Conservation (phyloP, 2,888 invertebrate genomes). For the Pterostichus madidus region DNA sequence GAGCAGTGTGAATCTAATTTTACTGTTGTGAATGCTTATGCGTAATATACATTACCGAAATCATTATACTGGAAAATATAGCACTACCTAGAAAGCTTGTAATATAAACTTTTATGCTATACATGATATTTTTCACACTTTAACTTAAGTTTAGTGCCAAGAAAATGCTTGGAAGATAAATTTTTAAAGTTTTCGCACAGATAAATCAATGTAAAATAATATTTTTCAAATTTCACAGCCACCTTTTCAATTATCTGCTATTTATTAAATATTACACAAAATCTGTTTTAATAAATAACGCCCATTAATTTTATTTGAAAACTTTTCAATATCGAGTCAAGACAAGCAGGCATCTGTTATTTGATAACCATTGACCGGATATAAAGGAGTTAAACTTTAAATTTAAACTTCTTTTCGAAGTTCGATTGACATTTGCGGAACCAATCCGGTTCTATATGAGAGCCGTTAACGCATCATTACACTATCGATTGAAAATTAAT, state of each 20-base stretch:
- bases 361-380: not conserved
- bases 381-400: not conserved
- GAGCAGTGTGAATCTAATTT: too few relatives aligned
- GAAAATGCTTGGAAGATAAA: too few relatives aligned
- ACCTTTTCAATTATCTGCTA: too few relatives aligned
- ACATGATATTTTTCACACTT: too few relatives aligned
- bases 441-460: not conserved
- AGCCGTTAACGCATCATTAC: not conserved
- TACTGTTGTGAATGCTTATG: too few relatives aligned
- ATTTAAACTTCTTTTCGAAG: not conserved
- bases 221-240: too few relatives aligned
- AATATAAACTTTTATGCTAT: too few relatives aligned
- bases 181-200: not conserved
- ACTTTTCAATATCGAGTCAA: not conserved
- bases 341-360: not conserved
- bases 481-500: slow-evolving; percentile 8
- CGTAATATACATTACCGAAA: too few relatives aligned
- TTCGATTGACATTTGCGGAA: not conserved
- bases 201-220: not conserved
- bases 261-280: not conserved
- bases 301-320: not conserved
- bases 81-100: too few relatives aligned
- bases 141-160: too few relatives aligned
- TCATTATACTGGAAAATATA: too few relatives aligned
- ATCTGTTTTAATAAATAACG: not conserved